Percentiles rank a stretch among this genome's conserved stretches.
Evolutionary conservation across 2,797 vertebrate genomes (phyloP).

Genomic region (Peromyscus attwateri): DNA sequence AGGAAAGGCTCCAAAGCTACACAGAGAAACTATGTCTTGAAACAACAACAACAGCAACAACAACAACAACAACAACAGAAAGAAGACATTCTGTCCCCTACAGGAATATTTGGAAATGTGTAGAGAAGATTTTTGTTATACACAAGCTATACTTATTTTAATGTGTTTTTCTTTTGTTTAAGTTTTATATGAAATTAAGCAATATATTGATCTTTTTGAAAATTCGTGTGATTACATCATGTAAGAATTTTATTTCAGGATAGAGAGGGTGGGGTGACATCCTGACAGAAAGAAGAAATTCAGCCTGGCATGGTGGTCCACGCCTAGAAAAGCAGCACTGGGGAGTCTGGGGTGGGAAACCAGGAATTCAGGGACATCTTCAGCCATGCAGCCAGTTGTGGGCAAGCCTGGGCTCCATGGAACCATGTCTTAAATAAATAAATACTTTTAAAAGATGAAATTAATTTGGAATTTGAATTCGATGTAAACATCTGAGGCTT

Average conservation of each 20-base stretch:
- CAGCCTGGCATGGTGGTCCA: background rate
- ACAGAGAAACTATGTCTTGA: too few relatives aligned
- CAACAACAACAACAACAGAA: background rate
- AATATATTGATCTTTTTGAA: background rate
- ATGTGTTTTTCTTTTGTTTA: conserved; percentile 41
- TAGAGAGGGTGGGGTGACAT: background rate
- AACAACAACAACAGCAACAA: too few relatives aligned
- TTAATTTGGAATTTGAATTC: background rate
- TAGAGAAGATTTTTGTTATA: conserved; percentile 2
- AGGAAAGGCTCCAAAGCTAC: too few relatives aligned
- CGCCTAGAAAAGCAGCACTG: background rate
- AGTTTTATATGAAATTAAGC: background rate
- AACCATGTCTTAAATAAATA: background rate
- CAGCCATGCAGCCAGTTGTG: background rate
- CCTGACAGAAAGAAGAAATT: conserved; percentile 7
- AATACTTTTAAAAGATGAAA: background rate
- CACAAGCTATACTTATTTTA: conserved; percentile 20
- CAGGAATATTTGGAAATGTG: background rate
- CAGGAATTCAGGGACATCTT: background rate
- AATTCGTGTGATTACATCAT: background rate
- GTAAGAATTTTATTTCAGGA: conserved; percentile 9
- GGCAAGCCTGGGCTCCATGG: background rate
- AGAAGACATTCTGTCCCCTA: background rate
- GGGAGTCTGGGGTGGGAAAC: background rate
- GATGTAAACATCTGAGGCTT: background rate